Base-by-base conservation (phyloP, 1,140 invertebrate species). In the Bombus pyrosoma region DNA sequence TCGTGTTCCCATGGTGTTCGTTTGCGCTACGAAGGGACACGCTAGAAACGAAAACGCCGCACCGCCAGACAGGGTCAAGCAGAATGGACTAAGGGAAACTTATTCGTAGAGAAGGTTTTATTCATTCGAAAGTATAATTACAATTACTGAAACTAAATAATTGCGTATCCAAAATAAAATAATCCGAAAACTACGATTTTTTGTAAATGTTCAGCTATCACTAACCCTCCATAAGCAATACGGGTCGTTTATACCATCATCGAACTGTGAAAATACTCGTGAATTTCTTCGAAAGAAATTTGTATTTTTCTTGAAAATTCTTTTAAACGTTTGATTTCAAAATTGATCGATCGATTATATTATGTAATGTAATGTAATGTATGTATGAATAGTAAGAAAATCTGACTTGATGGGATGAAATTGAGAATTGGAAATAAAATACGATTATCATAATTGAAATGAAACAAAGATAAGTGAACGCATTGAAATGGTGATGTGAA, bases 1-100 rank as follows among this genome's bases (percentile, higher is more conserved):
- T 72, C 81, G 66, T 64, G 25, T 53, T 77, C 59, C n/a, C 71
- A 64, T 88, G 53, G 39, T 72, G 47, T 39, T 79, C 72, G 73
- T 34, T 37, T 53, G 41, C 69, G 66, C 4, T 34, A 47, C 74
- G 72, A 71, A 75, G 73, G 74, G 66, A 88, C 79, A 39, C 22
- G 34, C 47, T 53, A 34, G 10, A 37, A 37, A 72, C 2, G 32
- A 83, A 47, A 53, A 53, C 47, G 47, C 47, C 39, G 69, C 57
- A 32, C 6, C 62, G 28, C 64, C 53, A 53, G 66, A 37, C 73
- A 59, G 28, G 74, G 64, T 25, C 47, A 34, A 57, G 53, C 37
- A 22, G 57, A 72, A 59, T 41, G 73, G 57, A 76, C 39, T 28
- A 25, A 59, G 43, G 39, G 32, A 28, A 34, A 57, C 43, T 68